phyloP scores from a whole-genome alignment of 2,113 vertebrate genomes.

The Sceloporus tristichus region DNA sequence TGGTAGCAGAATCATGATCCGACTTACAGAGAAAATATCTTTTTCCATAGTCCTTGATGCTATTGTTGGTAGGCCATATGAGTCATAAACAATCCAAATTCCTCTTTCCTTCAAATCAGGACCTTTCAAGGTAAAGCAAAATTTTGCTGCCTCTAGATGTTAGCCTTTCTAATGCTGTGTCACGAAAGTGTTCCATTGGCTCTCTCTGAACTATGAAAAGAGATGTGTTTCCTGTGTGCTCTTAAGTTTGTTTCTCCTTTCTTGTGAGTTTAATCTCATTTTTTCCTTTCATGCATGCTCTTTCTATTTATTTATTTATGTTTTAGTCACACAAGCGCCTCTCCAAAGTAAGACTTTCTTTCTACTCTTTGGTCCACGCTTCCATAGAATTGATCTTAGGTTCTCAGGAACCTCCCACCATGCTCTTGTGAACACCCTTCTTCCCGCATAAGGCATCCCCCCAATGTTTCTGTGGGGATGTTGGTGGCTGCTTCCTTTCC shows the following conservation, averaged over 20 bases:
- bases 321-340: conserved; percentile 98
- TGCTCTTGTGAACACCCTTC: conserved; percentile 45
- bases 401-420: conserved; percentile 48
- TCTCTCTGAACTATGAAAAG: conserved; percentile 4
- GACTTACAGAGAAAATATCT: not conserved
- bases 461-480: conserved; percentile 54
- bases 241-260: conserved; percentile 67
- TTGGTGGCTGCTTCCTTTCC: conserved; percentile 47
- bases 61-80: not conserved
- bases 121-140: too few relatives aligned
- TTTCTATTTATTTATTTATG: conserved; percentile 65
- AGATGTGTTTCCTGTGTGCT: conserved; percentile 40
- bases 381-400: conserved; percentile 62
- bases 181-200: fast-evolving
- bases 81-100: not conserved
- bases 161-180: fast-evolving
- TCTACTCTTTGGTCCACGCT: conserved; percentile 79
- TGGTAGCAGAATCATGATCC: not conserved
- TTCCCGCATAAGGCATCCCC: conserved; percentile 54
- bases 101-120: fast-evolving
- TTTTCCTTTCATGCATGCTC: conserved; percentile 90
- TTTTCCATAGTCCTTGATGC: not conserved
- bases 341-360: conserved; percentile 98
- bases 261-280: conserved; percentile 72
- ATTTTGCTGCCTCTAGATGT: not conserved